phyloP scores from a whole-genome alignment of 2,113 vertebrate species.

The Lynx canadensis region DNA sequence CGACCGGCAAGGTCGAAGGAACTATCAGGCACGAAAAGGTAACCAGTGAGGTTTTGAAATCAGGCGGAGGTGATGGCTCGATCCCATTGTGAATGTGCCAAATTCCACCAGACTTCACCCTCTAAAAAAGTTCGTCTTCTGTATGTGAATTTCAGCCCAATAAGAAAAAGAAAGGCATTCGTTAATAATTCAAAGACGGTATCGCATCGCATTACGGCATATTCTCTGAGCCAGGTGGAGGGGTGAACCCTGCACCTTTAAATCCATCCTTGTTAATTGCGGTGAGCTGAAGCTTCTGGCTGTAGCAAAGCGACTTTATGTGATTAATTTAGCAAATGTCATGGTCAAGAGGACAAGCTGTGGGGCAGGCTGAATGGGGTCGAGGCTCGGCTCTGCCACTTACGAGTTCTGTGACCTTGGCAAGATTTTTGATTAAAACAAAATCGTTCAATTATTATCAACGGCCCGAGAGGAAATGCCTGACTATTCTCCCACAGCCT shows the following conservation, averaged over 20 bases:
- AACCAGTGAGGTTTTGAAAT: fast-evolving
- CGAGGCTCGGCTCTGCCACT: not conserved
- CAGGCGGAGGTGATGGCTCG: fast-evolving
- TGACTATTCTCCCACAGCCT: not conserved
- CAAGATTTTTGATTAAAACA: conserved; percentile 49
- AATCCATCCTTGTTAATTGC: not conserved
- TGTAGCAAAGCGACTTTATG: not conserved
- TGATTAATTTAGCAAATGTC: conserved; percentile 69
- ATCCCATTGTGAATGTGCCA: fast-evolving
- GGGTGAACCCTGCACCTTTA: not conserved
- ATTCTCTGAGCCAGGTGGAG: not conserved
- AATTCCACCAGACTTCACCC: fast-evolving
- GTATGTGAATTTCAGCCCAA: not conserved
- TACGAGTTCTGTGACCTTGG: conserved; percentile 42
- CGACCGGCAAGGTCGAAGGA: not conserved
- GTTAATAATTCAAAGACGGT: not conserved
- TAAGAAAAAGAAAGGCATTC: not conserved
- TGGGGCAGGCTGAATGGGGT: not conserved
- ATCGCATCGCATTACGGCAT: fast-evolving
- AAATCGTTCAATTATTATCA: conserved; percentile 44
- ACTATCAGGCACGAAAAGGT: fast-evolving
- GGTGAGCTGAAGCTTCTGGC: not conserved
- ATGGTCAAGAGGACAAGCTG: conserved; percentile 52
- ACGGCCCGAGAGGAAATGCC: not conserved
- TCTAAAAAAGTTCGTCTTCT: not conserved